Percentiles rank a stretch among this genome's conserved stretches.
phyloP scores from a whole-genome alignment of 2,888 invertebrate genomes.

The Trilocha varians region DNA sequence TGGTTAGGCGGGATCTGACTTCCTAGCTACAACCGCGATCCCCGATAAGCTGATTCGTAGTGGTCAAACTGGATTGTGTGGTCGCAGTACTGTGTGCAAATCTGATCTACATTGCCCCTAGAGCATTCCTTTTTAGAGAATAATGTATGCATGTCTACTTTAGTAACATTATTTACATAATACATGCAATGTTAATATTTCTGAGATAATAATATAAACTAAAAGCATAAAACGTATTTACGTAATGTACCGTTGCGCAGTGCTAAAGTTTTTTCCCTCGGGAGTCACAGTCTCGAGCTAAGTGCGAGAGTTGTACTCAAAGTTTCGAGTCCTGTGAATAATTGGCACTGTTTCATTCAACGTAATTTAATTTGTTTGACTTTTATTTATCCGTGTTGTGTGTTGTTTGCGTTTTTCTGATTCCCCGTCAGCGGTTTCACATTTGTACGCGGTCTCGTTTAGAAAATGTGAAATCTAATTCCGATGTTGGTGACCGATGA shows the following conservation, averaged over 20 bases:
- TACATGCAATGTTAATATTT: neutral
- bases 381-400: neutral
- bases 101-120: neutral
- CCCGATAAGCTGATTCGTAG: neutral
- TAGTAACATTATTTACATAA: no score
- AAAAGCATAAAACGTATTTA: neutral
- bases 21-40: neutral
- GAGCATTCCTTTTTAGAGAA: neutral
- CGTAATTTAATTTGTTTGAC: neutral
- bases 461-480: neutral
- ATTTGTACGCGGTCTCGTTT: neutral
- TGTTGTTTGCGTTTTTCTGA: neutral
- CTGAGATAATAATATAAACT: no score
- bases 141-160: neutral
- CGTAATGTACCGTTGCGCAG: neutral
- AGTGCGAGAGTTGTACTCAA: neutral
- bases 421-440: neutral
- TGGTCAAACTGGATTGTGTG: neutral
- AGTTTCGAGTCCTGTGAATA: neutral
- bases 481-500: neutral
- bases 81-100: neutral
- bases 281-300: neutral
- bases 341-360: neutral
- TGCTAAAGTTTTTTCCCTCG: neutral
- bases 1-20: neutral